Evolutionary conservation across 2,888 invertebrate genomes (phyloP), one percentile per base, ranked within the genome.

Genomic region (Rhorus exstirpatorius): DNA sequence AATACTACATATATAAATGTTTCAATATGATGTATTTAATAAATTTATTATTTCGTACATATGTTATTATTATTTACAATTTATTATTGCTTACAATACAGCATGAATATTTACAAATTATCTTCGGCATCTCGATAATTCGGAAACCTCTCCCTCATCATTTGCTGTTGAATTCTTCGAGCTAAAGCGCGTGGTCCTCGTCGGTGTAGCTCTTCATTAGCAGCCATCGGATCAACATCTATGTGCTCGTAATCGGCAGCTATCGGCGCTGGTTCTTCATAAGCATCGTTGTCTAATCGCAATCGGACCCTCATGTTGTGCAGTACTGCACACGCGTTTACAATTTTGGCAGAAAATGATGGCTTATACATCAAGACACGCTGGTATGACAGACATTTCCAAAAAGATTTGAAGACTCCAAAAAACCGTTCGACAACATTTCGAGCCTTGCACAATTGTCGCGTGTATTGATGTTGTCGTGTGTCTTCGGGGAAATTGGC

Each of bases 321-420:
- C 19, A 84, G 44, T 14, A 80, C 77, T 68, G 74, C 79, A 79
- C 83, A 84, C 0, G 83, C 79, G 60, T 83, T 81, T 3, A 81
- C 72, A 44, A 84, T 84, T 68, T 75, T 81, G 0, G 38, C 60
- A 12, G 81, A 76, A 26, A 76, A 68, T 58, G 67, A 72, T n/a
- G 80, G 83, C 17, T 74, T 38, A 17, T 84, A 84, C 74, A 80
- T 71, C 3, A 84, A 17, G 0, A 80, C 74, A 1, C 83, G 31
- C 14, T 83, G 77, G 46, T 81, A 72, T 0, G 67, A 67, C n/a
- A 83, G 35, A 49, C 81, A 84, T 68, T 81, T 75, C 79, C 75
- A 85, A 44, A 74, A 49, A 3, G 60, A 21, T 58, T 83, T 83
- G 0, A 83, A 70, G 3, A 84, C 68, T 10, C 83, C 83, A 68